A percentile compares a stretch with the other conserved stretches of the same genome.
Conservation (phyloP, 2,888 invertebrate species). For the Agrotis clavis region DNA sequence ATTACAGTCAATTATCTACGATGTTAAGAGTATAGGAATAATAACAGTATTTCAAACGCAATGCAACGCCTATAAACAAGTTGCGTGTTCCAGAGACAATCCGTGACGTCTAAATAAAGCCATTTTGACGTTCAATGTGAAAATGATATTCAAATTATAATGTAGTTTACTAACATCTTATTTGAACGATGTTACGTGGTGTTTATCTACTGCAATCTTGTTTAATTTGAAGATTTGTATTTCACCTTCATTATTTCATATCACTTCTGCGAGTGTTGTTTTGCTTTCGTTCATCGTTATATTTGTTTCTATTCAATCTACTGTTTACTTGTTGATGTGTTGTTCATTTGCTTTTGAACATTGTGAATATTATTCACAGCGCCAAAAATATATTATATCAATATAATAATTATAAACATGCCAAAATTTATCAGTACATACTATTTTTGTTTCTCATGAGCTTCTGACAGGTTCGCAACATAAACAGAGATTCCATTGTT, state of each 20-base stretch:
- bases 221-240: slow-evolving; percentile 7
- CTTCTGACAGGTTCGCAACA: neutral
- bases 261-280: neutral
- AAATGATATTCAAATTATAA: slow-evolving; percentile 61
- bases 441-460: neutral
- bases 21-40: slow-evolving; percentile 41
- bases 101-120: slow-evolving; percentile 47
- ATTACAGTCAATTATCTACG: slow-evolving; percentile 31
- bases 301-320: neutral
- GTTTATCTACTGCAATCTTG: slow-evolving; percentile 35
- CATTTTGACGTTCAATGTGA: slow-evolving; percentile 52
- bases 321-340: neutral
- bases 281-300: neutral
- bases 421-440: no score
- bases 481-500: neutral
- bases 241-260: slow-evolving; percentile 1
- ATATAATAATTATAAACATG: neutral
- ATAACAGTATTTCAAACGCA: slow-evolving; percentile 46
- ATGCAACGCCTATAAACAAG: slow-evolving; percentile 34
- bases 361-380: neutral
- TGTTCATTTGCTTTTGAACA: neutral
- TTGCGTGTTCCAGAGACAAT: slow-evolving; percentile 51
- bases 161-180: slow-evolving; percentile 44
- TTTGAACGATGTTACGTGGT: slow-evolving; percentile 30
- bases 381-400: neutral